Percentiles rank a stretch among this genome's conserved stretches.
phyloP scores from a whole-genome alignment of 30 jellyfish, hydroid and myxozoan species.

The Chrysaora quinquecirrha region DNA sequence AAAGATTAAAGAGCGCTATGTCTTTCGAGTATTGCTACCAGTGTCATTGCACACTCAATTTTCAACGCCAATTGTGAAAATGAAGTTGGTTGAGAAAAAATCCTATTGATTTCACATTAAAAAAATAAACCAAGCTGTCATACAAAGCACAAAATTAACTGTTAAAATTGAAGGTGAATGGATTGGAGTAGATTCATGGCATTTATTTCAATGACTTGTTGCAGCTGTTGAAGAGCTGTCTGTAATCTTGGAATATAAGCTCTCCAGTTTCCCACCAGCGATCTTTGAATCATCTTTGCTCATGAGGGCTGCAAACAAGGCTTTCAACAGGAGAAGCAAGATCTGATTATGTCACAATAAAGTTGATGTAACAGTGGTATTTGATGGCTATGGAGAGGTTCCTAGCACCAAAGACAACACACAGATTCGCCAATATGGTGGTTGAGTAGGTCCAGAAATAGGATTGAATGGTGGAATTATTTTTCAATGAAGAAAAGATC shows the following conservation, averaged over 20 bases:
- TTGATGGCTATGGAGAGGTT: too few species aligned
- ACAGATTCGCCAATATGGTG: neutral
- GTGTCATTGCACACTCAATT: constrained; percentile 30
- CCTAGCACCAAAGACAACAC: too few species aligned
- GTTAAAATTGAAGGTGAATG: constrained; percentile 46
- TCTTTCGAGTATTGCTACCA: constrained; percentile 24
- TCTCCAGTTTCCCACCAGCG: constrained; percentile 40
- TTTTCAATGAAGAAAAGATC: neutral
- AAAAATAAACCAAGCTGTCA: constrained; percentile 30
- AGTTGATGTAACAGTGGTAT: constrained; percentile 24
- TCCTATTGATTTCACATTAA: constrained; percentile 27
- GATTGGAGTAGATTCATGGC: constrained; percentile 56
- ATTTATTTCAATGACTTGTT: constrained; percentile 25
- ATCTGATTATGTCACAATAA: constrained; percentile 29
- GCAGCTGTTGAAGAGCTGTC: constrained; percentile 11
- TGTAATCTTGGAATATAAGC: constrained; percentile 26
- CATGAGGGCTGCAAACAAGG: constrained; percentile 33
- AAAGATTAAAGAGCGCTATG: constrained; percentile 21
- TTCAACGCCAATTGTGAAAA: constrained; percentile 42
- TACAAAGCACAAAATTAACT: constrained; percentile 4
- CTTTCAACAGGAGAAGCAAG: constrained; percentile 23
- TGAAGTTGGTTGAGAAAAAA: constrained; percentile 15
- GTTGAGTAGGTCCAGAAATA: neutral
- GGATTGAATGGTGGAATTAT: constrained; percentile 20
- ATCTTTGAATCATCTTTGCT: constrained; percentile 12